Base-by-base conservation (phyloP, 2,888 invertebrate species). In the Latrodectus elegans region DNA sequence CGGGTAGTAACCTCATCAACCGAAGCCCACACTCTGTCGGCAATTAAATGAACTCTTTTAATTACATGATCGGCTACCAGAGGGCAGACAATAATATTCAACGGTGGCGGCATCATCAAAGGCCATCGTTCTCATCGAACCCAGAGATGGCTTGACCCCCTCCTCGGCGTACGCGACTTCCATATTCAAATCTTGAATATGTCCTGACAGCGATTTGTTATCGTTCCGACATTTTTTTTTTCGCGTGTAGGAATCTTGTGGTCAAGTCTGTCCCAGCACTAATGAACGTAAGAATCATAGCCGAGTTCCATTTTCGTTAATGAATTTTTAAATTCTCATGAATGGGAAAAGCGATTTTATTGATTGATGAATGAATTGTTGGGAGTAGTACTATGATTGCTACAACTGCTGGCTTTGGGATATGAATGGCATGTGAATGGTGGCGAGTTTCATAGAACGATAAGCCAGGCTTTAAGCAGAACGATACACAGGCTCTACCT, bases 361-460 rank as follows among this genome's bases (percentile, higher is more conserved):
- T 73, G 73, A 73, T 73, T 73, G 51, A 73, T 73, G 73, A 73
- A 73, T 73, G 73, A 73, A 52, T 73, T 51, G 17, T 52, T 10
- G 26, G 67, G 11, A 17, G 52, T 49, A 51, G 73, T 73, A 52
- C 17, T 52, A 38, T 9, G 49, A 52, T 49, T 73, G 49, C 38
- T 52, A 53, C 17, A 53, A 52, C 53, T 38, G 38, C 4, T 38
- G 38, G 38, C 38, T 6, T 38, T 38, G 4, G 38, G 38, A 1
- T 22, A 22, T 1, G 22, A 22, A 22, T 22, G 22, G 22, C 22
- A 22, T 1, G 38, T 4, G 38, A 38, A 38, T 38, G 38, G 6
- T 6, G 3, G 38, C 3, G 4, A 4, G 38, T 6, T 38, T 38
- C 2, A 38, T 38, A 6, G 38, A 38, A 6, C 6, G 38, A 38